Evolutionary conservation across 2,797 vertebrate species (phyloP).

Genomic region (Propithecus perrieri): DNA sequence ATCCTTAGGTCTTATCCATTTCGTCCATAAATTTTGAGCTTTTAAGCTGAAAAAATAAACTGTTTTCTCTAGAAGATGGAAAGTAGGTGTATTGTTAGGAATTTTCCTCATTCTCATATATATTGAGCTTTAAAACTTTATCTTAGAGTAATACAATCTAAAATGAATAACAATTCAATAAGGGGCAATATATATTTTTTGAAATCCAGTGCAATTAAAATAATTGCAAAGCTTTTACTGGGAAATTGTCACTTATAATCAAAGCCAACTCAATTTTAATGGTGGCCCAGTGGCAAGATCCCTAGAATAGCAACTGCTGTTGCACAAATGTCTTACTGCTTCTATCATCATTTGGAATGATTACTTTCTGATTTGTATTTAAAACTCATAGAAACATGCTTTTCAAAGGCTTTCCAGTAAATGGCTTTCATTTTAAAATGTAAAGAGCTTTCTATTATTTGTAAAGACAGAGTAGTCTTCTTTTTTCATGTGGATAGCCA

Average conservation of each 20-base stretch:
- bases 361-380: constrained; percentile 65
- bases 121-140: not conserved
- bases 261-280: constrained; percentile 57
- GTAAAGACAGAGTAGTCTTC: not conserved
- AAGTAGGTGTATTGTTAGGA: not conserved
- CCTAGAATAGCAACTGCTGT: not conserved
- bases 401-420: constrained; percentile 63
- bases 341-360: constrained; percentile 23
- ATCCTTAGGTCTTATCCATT: not conserved
- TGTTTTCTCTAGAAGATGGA: not conserved
- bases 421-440: constrained; percentile 40
- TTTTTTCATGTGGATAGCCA: constrained; percentile 44
- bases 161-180: not conserved
- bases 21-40: not conserved
- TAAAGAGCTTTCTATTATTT: constrained; percentile 54
- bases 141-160: not conserved
- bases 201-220: constrained; percentile 47
- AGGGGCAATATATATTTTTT: not conserved
- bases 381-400: constrained; percentile 53
- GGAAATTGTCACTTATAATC: constrained; percentile 45
- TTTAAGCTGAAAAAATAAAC: not conserved
- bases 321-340: not conserved
- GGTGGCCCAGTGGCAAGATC: not conserved
- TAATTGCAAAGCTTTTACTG: constrained; percentile 15
- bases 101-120: not conserved